phyloP scores from a whole-genome alignment of 1,140 invertebrate genomes.

The Telenomus remus region DNA sequence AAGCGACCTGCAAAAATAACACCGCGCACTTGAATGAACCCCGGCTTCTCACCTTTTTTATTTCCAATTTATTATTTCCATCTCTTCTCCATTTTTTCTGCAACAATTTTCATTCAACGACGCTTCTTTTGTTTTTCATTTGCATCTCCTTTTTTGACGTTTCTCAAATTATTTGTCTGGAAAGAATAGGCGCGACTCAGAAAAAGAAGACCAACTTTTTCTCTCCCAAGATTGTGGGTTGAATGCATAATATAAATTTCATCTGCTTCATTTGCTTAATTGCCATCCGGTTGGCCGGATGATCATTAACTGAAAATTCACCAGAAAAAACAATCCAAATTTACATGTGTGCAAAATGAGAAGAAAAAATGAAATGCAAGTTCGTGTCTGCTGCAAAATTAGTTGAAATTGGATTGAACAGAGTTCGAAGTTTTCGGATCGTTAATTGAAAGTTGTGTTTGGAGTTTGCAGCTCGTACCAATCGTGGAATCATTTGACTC shows the following conservation, averaged over 20 bases:
- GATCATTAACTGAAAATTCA: no score
- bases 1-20: conserved; percentile 38
- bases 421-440: neutral
- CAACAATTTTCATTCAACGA: neutral
- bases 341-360: no score
- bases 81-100: neutral
- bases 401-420: no score
- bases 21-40: conserved; percentile 16
- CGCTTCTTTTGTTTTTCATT: neutral
- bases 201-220: neutral
- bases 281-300: conserved; percentile 7
- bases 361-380: no score
- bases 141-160: neutral
- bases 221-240: conserved; percentile 22
- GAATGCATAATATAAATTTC: conserved; percentile 51
- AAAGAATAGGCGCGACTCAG: no score
- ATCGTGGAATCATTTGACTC: conserved; percentile 10
- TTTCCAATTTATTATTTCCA: conserved; percentile 4
- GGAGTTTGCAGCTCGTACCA: neutral
- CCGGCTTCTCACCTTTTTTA: neutral
- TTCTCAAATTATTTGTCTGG: no score
- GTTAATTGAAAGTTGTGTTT: conserved; percentile 1
- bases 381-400: no score
- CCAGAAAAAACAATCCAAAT: no score
- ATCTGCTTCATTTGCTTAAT: conserved; percentile 59